Base-by-base conservation (phyloP, 2,113 vertebrate genomes). In the Gila orcuttii region DNA sequence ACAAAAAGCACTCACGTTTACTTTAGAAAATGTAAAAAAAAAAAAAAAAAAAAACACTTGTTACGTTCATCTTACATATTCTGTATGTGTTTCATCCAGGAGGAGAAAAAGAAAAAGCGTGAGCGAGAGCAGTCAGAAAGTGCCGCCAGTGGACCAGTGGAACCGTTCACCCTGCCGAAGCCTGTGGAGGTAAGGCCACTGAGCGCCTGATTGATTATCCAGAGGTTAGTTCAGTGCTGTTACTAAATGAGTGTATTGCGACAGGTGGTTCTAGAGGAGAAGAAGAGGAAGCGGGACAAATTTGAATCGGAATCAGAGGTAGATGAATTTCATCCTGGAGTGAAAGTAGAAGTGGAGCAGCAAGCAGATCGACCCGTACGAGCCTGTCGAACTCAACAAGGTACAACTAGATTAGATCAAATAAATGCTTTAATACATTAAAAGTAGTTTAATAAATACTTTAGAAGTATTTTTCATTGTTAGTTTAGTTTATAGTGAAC, bases 41-140 rank as follows among this genome's bases (percentile, higher is more conserved):
- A 0, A 39, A 0, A n/a, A n/a, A 39, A 2, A 23, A 36, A 36
- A 5, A 36, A 33, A 33, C 0, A 71, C 9, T 17, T 8, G n/a
- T 75, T 52, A 76, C 10, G 0, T 13, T 68, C 12, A 47, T 15
- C 17, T 19, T 3, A 36, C 11, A 55, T 52, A 69, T 57, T 50
- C 28, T 83, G 17, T 39, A 6, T 52, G 10, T 55, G 15, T 55
- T 12, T 50, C 36, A 33, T 50, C 0, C 88, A 99, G 98, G 98
- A 99, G 78, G 98, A 99, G 90, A 99, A 97, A 91, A 98, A 98
- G 91, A 96, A 97, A 86, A 99, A 98, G 86, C 95, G 98, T 50
- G 98, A 98, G 78, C 95, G 97, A 85, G 98, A 99, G 7, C 97
- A 96, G 68, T 96, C 95, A 82, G 98, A 98, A 92, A 98, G 85